phyloP scores from a whole-genome alignment of 2,113 vertebrate genomes.

The Grallaria varia region DNA sequence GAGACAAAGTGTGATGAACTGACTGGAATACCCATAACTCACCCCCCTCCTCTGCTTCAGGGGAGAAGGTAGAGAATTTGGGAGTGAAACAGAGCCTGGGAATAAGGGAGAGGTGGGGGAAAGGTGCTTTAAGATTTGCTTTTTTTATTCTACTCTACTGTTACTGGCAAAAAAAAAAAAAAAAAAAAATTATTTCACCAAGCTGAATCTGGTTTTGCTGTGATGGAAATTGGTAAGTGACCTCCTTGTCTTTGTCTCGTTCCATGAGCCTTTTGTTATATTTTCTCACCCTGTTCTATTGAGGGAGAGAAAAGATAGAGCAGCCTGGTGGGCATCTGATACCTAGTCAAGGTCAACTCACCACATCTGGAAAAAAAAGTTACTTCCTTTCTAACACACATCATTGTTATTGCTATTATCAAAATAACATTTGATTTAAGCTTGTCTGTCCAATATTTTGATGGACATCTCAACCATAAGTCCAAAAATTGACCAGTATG shows the following conservation, averaged over 20 bases:
- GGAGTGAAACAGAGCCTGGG: neutral
- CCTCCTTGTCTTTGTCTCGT: neutral
- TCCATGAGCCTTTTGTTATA: rapidly evolving
- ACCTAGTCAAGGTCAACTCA: neutral
- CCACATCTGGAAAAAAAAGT: neutral
- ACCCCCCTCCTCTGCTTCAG: rapidly evolving
- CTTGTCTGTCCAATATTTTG: neutral
- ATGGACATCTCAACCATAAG: neutral
- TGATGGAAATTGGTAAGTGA: neutral
- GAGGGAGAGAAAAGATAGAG: neutral
- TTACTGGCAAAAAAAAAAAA: neutral
- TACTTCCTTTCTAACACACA: neutral
- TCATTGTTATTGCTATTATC: neutral
- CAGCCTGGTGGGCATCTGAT: neutral
- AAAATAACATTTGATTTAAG: neutral
- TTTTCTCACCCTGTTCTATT: neutral
- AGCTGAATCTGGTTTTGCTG: neutral
- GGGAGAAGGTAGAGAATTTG: neutral
- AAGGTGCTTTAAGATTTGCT: neutral
- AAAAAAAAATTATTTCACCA: neutral
- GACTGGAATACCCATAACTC: neutral
- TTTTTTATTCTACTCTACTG: neutral
- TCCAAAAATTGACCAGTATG: neutral
- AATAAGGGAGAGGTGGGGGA: neutral
- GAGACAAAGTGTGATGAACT: neutral